Conservation (phyloP, 2,797 vertebrate species). For the Mallotus villosus region DNA sequence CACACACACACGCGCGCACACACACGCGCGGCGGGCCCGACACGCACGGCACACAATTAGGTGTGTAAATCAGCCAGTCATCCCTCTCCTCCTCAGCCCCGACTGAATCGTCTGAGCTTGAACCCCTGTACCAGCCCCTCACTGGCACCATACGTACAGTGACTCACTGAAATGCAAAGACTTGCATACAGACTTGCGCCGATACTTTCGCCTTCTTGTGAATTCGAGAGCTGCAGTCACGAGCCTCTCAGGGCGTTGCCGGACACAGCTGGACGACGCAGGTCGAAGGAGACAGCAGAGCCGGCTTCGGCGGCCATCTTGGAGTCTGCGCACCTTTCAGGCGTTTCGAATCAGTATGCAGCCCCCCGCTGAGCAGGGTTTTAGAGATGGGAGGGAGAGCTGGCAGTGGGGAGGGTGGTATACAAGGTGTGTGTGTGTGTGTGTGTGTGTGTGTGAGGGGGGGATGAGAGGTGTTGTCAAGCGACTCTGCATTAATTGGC, state of each 20-base stretch:
- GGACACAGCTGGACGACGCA: neutral
- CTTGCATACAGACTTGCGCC: no score
- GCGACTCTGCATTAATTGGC: conserved; percentile 45
- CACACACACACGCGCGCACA: conserved; percentile 4
- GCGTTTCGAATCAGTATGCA: conserved; percentile 42
- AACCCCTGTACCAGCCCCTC: no score
- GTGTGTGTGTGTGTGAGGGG: conserved; percentile 23
- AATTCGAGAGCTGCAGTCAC: no score
- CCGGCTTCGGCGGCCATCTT: neutral
- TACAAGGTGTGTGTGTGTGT: conserved; percentile 26
- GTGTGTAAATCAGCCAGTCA: no score
- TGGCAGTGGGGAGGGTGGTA: neutral
- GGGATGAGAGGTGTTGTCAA: neutral
- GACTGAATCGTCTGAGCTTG: no score
- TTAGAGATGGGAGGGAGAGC: neutral
- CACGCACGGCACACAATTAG: conserved; percentile 10
- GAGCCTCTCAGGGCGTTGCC: neutral
- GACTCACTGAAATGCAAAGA: no score
- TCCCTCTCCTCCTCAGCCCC: no score
- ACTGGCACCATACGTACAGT: no score
- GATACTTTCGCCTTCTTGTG: no score
- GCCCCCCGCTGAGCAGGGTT: conserved; percentile 40
- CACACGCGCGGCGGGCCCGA: neutral
- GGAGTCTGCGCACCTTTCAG: conserved; percentile 33
- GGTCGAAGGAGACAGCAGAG: neutral